A percentile compares a stretch with the other conserved stretches of the same genome.
Conservation (phyloP, 2,888 invertebrate species). For the Cyrtodaria siliqua region DNA sequence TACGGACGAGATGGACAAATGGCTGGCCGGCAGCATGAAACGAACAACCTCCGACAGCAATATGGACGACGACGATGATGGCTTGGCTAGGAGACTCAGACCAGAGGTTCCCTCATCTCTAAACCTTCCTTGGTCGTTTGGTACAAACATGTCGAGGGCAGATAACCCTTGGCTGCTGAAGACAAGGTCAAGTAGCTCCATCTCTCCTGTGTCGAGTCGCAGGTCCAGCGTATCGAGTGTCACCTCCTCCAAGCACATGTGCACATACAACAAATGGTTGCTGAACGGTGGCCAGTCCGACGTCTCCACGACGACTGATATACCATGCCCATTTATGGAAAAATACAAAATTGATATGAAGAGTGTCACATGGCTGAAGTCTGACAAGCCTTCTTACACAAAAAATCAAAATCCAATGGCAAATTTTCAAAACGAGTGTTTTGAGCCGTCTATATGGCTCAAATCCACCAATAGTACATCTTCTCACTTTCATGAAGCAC, state of each 20-base stretch:
- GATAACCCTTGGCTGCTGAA: conserved; percentile 57
- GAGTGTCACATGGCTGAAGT: conserved; percentile 41
- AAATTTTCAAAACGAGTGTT: conserved; percentile 23
- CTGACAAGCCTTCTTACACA: conserved; percentile 2
- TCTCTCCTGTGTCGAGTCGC: conserved; percentile 44
- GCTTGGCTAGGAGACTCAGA: conserved; percentile 2
- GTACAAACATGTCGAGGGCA: conserved; percentile 23
- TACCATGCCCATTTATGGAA: conserved; percentile 47
- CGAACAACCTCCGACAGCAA: conserved; percentile 2
- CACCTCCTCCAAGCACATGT: neutral
- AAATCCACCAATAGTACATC: conserved; percentile 15
- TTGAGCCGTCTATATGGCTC: conserved; percentile 32
- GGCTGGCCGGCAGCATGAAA: conserved; percentile 20
- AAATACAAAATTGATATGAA: conserved; percentile 40
- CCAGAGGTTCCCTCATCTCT: conserved; percentile 42
- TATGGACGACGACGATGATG: conserved; percentile 6
- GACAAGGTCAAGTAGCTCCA: conserved; percentile 23
- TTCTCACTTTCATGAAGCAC: neutral
- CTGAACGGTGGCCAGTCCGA: conserved; percentile 32
- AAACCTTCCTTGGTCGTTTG: conserved; percentile 8
- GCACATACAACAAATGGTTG: conserved; percentile 37
- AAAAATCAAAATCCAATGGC: conserved; percentile 29
- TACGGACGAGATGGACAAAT: conserved; percentile 51
- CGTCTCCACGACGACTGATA: neutral
- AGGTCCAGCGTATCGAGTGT: conserved; percentile 25